Evolutionary conservation across 2,797 vertebrate genomes (phyloP), one percentile per base, ranked within the genome.

Genomic region (Loris lydekkerianus): DNA sequence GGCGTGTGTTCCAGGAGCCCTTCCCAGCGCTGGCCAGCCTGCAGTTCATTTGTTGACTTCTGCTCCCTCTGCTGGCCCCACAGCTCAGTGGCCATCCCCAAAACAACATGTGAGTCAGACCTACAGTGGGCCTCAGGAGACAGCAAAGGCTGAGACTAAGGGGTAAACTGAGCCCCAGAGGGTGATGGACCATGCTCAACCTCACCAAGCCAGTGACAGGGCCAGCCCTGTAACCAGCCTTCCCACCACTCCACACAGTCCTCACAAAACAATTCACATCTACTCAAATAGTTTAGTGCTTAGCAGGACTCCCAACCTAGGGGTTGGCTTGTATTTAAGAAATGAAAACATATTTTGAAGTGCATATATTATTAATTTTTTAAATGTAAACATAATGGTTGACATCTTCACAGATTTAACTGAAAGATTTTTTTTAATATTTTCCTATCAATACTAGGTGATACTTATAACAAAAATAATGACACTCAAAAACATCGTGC

Each of bases 61-160:
- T 94, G 8, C 97, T 96, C 98, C 95, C 96, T 98, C 96, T 97
- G 88, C 86, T 97, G 96, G 72, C 63, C 92, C 8, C 56, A 69
- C 25, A 77, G 89, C 95, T 88, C 69, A 92, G 89, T 91, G 96
- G 15, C 80, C 91, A 17, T 18, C 82, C 37, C 21, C 8, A 23
- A 78, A 61, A 20, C 5, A 34, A 21, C 11, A 13, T 0, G 0
- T 1, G 5, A 25, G 0, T 69, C 73, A 67, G 34, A 9, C 67
- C 37, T 49, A 34, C 0, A 14, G 18, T 2, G 43, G 37, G n/a
- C 53, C 78, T 91, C 69, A 15, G 67, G 27, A 93, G 60, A 34
- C 17, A 29, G 37, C n/a, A 76, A 60, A 40, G 1, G 20, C 31
- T 40, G 31, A 37, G 77, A 67, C n/a, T 43, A 8, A 29, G 3